Evolutionary conservation across 2,113 vertebrate species (phyloP).

Genomic region (Python bivittatus): DNA sequence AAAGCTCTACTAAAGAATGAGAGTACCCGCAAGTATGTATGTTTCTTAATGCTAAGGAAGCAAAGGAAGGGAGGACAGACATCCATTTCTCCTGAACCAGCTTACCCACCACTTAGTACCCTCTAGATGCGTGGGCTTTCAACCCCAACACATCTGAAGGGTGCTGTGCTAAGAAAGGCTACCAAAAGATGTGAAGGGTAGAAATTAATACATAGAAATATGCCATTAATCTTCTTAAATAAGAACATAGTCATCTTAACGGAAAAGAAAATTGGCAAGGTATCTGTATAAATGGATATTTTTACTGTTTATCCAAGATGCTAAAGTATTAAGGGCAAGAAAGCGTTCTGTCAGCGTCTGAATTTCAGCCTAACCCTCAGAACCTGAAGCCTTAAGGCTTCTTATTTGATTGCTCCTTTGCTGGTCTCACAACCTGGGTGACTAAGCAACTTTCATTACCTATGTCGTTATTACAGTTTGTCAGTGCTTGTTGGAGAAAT

Average conservation of each 20-base stretch:
- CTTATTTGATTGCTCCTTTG: not conserved
- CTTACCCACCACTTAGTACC: not conserved
- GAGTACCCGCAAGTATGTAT: constrained; percentile 86
- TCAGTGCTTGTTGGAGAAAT: not conserved
- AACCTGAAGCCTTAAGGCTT: not conserved
- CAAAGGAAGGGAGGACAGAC: not conserved
- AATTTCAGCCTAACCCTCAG: not conserved
- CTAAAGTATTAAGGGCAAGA: not conserved
- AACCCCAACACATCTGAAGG: not conserved
- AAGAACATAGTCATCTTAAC: not conserved
- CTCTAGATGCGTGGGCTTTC: not conserved
- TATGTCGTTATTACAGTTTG: not conserved
- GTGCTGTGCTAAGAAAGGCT: not conserved
- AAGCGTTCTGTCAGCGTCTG: not conserved
- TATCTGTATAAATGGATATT: not conserved
- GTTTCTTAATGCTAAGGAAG: not conserved
- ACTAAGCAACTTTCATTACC: not conserved
- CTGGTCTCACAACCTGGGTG: not conserved
- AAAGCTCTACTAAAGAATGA: constrained; percentile 92
- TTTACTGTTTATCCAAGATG: not conserved
- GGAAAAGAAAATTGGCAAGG: not conserved
- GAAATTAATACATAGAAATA: not conserved
- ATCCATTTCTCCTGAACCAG: not conserved
- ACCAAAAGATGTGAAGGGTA: not conserved
- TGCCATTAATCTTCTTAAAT: not conserved